Evolutionary conservation across 2,888 invertebrate genomes (phyloP).

Genomic region (Diaperis boleti): DNA sequence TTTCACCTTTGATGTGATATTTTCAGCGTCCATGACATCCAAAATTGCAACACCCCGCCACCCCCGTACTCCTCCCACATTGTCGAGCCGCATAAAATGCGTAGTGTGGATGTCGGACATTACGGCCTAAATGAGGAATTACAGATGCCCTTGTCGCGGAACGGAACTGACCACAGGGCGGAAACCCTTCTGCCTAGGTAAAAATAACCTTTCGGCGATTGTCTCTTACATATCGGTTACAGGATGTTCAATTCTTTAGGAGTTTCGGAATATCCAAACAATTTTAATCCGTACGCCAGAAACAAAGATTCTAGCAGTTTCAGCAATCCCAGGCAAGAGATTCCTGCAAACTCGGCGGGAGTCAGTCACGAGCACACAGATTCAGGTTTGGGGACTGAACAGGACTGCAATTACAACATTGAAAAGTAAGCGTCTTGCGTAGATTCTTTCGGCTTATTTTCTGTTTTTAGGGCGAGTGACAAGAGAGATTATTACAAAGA

Average conservation of each 20-base stretch:
- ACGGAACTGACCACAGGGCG: conserved; percentile 24
- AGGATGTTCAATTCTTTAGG: conserved; percentile 55
- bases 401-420: conserved; percentile 70
- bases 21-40: conserved; percentile 46
- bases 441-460: neutral
- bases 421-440: conserved; percentile 34
- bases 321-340: conserved; percentile 15
- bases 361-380: conserved; percentile 83
- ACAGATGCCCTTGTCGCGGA: conserved; percentile 18
- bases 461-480: conserved; percentile 21
- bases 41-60: conserved; percentile 64
- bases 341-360: conserved; percentile 58
- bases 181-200: conserved; percentile 36
- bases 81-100: conserved; percentile 50
- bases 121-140: conserved; percentile 33
- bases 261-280: conserved; percentile 42
- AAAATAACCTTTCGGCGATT: neutral
- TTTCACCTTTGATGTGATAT: neutral
- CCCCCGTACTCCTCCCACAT: conserved; percentile 65
- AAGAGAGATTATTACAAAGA: conserved; percentile 23
- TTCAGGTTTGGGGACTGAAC: conserved; percentile 81
- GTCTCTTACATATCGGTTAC: conserved; percentile 18
- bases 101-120: conserved; percentile 45
- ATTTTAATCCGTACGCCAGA: conserved; percentile 40
- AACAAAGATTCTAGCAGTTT: conserved; percentile 16